These are phyloP conservation scores for Xenopus petersii DNA, from an alignment of 2,797 vertebrate genomes.

Conservation along the genomic window DNA sequence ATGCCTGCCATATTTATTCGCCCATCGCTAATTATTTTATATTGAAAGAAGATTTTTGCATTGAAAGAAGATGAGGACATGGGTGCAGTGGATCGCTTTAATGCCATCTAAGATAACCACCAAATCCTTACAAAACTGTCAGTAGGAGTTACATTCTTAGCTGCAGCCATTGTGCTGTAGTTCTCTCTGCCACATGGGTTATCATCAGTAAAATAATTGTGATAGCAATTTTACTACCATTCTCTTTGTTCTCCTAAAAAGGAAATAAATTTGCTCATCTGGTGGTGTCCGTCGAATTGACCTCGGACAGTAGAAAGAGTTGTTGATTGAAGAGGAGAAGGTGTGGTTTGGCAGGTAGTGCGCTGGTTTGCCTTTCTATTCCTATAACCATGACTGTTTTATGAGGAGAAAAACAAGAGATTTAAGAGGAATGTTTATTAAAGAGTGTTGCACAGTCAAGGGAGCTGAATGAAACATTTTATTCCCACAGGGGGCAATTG, in stretches of 20 bases:
- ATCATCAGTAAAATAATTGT: slow-evolving; percentile 14
- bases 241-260: slow-evolving; percentile 67
- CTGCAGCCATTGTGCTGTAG: too few relatives aligned
- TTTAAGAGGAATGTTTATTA: slow-evolving; percentile 18
- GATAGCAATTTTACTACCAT: slow-evolving; percentile 40
- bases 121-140: too few relatives aligned
- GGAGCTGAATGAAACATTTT: slow-evolving; percentile 32
- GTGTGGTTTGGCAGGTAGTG: slow-evolving; percentile 69
- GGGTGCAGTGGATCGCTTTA: too few relatives aligned
- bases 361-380: slow-evolving; percentile 62
- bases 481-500: background rate
- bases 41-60: too few relatives aligned
- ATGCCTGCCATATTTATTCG: too few relatives aligned
- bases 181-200: slow-evolving; percentile 10
- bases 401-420: slow-evolving; percentile 32
- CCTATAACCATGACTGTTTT: slow-evolving; percentile 56
- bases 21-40: too few relatives aligned
- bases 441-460: slow-evolving; percentile 5
- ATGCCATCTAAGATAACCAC: too few relatives aligned
- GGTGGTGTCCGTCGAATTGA: slow-evolving; percentile 62
- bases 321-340: slow-evolving; percentile 68
- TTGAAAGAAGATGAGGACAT: too few relatives aligned
- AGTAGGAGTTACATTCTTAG: too few relatives aligned
- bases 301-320: slow-evolving; percentile 45
- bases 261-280: slow-evolving; percentile 56